These are phyloP conservation scores for Endomychus coccineus DNA, from an alignment of 2,888 invertebrate species.

Conservation along the genomic window DNA sequence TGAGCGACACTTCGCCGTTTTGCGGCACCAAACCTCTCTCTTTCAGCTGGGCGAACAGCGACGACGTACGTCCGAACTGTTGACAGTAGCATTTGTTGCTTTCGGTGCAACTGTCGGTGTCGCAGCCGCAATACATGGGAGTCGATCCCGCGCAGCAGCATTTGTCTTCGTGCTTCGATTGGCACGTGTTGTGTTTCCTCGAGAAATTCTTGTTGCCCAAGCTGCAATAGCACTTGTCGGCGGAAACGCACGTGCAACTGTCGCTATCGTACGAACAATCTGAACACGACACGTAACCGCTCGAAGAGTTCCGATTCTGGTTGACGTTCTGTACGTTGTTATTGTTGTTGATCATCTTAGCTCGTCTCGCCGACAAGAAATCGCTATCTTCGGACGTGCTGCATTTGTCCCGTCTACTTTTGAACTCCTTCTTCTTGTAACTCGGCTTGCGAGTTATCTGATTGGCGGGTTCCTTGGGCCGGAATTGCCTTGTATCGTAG, in stretches of 20 bases:
- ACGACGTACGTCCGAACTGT: slow-evolving; percentile 28
- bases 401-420: slow-evolving; percentile 26
- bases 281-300: slow-evolving; percentile 76
- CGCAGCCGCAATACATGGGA: slow-evolving; percentile 63
- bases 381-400: slow-evolving; percentile 46
- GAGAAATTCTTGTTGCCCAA: slow-evolving; percentile 48
- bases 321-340: slow-evolving; percentile 21
- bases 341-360: slow-evolving; percentile 27
- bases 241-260: slow-evolving; percentile 65
- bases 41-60: slow-evolving; percentile 47
- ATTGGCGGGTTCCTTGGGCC: slow-evolving; percentile 48
- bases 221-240: slow-evolving; percentile 83
- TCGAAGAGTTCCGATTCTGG: slow-evolving; percentile 45
- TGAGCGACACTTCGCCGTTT: slow-evolving; percentile 17
- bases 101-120: slow-evolving; percentile 80
- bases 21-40: slow-evolving; percentile 47
- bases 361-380: slow-evolving; percentile 40
- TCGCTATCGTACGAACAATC: slow-evolving; percentile 83
- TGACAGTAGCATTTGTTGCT: slow-evolving; percentile 83
- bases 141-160: slow-evolving; percentile 50
- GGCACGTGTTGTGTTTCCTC: slow-evolving; percentile 28
- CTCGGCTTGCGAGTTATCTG: slow-evolving; percentile 28
- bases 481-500: slow-evolving; percentile 55
- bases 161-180: slow-evolving; percentile 42
- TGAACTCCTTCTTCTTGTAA: slow-evolving; percentile 23